Conservation (phyloP, 2,113 vertebrate genomes). For the Lagopus muta region DNA sequence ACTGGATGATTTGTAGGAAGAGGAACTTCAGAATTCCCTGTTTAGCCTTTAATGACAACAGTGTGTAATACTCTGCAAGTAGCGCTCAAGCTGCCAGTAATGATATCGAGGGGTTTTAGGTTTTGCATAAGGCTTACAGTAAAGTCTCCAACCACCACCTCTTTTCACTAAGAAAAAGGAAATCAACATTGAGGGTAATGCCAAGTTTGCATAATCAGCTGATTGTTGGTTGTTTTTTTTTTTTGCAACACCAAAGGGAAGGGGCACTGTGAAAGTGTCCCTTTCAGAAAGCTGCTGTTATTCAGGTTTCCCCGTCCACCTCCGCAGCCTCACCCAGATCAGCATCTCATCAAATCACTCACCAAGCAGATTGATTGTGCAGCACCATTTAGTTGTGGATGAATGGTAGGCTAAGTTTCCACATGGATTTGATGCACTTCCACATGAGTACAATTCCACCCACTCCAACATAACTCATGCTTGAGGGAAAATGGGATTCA, state of each 20-base stretch:
- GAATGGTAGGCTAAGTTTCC: background rate
- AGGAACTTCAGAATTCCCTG: background rate
- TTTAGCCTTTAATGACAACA: background rate
- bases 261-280: background rate
- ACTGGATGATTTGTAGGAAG: background rate
- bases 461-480: background rate
- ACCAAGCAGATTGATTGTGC: background rate
- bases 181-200: background rate
- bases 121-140: background rate
- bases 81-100: background rate
- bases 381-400: background rate
- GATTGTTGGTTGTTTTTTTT: background rate
- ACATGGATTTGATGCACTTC: background rate
- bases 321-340: background rate
- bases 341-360: background rate
- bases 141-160: background rate
- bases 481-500: background rate
- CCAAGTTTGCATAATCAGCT: background rate
- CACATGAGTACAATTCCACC: background rate
- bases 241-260: background rate
- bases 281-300: background rate
- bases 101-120: background rate
- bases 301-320: background rate
- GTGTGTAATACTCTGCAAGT: background rate
- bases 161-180: background rate